These are phyloP conservation scores for Mesoclemmys tuberculata DNA, from an alignment of 2,113 vertebrate species.

Conservation along the genomic window DNA sequence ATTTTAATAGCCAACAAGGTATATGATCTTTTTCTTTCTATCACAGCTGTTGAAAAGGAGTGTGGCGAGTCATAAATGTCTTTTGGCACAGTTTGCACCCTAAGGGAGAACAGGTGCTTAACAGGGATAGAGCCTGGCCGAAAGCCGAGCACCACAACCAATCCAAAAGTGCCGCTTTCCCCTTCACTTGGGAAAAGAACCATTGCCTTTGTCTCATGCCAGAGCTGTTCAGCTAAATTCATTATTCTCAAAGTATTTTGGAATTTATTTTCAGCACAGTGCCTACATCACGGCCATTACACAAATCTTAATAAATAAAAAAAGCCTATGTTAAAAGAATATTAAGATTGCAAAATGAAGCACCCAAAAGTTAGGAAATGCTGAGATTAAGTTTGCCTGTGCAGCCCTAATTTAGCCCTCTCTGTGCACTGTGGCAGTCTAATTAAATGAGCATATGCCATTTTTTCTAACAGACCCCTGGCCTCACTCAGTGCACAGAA, in stretches of 20 bases:
- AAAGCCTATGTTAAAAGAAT: neutral
- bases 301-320: neutral
- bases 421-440: neutral
- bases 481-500: neutral
- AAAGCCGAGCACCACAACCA: rapidly evolving
- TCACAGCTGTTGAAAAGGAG: neutral
- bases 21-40: neutral
- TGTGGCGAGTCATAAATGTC: rapidly evolving
- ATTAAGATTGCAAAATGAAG: neutral
- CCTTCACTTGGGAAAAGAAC: neutral
- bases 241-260: neutral
- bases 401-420: neutral
- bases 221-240: neutral
- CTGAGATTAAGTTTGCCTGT: neutral
- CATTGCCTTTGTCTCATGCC: neutral
- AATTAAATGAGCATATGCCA: neutral
- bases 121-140: neutral
- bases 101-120: neutral
- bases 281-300: neutral
- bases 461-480: neutral
- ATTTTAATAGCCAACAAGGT: neutral
- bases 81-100: neutral
- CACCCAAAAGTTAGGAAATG: neutral
- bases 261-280: neutral
- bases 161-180: neutral